phyloP scores from a whole-genome alignment of 2,888 invertebrate genomes.

The Cryptophagus acutangulus region DNA sequence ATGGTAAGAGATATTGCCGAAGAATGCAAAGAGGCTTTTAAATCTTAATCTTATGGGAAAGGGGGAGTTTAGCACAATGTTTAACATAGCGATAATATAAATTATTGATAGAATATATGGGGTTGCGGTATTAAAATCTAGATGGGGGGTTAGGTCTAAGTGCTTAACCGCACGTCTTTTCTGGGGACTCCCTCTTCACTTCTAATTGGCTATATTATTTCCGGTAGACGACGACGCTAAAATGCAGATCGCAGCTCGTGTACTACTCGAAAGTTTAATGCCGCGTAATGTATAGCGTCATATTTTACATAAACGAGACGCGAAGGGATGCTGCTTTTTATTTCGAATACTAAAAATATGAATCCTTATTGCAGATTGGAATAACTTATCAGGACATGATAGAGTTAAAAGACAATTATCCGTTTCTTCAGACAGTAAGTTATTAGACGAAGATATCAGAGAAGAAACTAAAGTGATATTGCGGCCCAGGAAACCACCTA shows the following conservation, averaged over 20 bases:
- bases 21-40: too few relatives aligned
- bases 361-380: conserved; percentile 62
- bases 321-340: too few relatives aligned
- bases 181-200: not conserved
- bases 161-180: conserved; percentile 1
- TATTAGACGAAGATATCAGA: conserved; percentile 83
- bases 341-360: not conserved
- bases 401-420: conserved; percentile 85
- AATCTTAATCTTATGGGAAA: too few relatives aligned
- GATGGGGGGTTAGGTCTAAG: too few relatives aligned
- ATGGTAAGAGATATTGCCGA: too few relatives aligned
- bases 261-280: conserved; percentile 1
- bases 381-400: conserved; percentile 66
- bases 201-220: conserved; percentile 4
- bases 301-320: conserved; percentile 3
- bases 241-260: too few relatives aligned
- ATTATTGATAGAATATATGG: too few relatives aligned
- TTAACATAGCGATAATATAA: too few relatives aligned
- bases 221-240: conserved; percentile 1
- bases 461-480: conserved; percentile 85
- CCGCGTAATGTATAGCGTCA: not conserved
- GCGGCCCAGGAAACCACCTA: conserved; percentile 84
- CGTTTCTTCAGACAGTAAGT: conserved; percentile 87
- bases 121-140: too few relatives aligned
- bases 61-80: too few relatives aligned